Conservation (phyloP, 2,888 invertebrate species). For the Pasiphila rectangulata region DNA sequence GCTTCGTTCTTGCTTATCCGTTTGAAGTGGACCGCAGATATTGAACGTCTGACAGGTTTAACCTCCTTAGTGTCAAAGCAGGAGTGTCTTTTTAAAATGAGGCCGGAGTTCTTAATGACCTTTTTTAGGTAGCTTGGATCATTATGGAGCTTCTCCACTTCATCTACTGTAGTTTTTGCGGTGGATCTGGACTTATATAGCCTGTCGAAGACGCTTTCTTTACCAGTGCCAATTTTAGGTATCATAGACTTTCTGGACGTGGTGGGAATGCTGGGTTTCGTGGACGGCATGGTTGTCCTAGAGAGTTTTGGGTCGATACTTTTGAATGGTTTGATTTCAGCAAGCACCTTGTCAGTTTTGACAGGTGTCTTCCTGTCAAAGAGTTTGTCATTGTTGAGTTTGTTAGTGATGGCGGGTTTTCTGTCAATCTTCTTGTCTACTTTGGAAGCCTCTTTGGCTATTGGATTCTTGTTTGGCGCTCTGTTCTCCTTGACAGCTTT, state of each 20-base stretch:
- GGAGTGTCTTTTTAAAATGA: slow-evolving; percentile 53
- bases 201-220: slow-evolving; percentile 64
- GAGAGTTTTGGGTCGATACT: slow-evolving; percentile 8
- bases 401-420: slow-evolving; percentile 7
- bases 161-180: slow-evolving; percentile 35
- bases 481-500: not conserved
- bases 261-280: slow-evolving; percentile 23
- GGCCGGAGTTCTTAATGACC: slow-evolving; percentile 45
- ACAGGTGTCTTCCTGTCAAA: slow-evolving; percentile 11
- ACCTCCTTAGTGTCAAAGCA: slow-evolving; percentile 46
- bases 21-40: slow-evolving; percentile 75
- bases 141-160: slow-evolving; percentile 47
- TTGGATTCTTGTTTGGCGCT: not conserved
- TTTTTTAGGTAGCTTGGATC: slow-evolving; percentile 56
- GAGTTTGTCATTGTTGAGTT: slow-evolving; percentile 12
- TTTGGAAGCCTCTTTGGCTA: not conserved
- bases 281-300: slow-evolving; percentile 38
- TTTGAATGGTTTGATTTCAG: slow-evolving; percentile 17
- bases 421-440: slow-evolving; percentile 6
- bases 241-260: slow-evolving; percentile 42
- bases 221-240: slow-evolving; percentile 33
- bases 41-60: slow-evolving; percentile 51
- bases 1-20: slow-evolving; percentile 57
- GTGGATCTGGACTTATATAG: slow-evolving; percentile 60
- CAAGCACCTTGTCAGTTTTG: slow-evolving; percentile 16